Conservation (phyloP, 1,140 invertebrate species). For the Dermatophagoides farinae region DNA sequence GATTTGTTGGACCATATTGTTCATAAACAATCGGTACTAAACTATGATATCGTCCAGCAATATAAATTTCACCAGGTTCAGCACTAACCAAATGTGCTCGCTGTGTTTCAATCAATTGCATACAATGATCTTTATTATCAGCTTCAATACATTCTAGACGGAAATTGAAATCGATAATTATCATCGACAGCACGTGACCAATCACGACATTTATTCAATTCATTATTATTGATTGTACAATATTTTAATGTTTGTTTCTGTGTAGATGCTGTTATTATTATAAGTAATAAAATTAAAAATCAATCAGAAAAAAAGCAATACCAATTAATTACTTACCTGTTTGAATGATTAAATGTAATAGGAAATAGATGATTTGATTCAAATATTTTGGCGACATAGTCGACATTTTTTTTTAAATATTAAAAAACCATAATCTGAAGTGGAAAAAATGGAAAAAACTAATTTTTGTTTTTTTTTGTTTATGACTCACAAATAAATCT, state of each 20-base stretch:
- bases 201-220: slow-evolving; percentile 53
- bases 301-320: background rate
- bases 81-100: slow-evolving; percentile 61
- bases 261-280: background rate
- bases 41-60: slow-evolving; percentile 74
- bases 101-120: slow-evolving; percentile 33
- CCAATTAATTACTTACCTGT: no score
- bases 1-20: slow-evolving; percentile 24
- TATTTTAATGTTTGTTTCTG: slow-evolving; percentile 28
- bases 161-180: slow-evolving; percentile 15
- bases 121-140: slow-evolving; percentile 26
- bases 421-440: no score
- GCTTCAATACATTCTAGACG: slow-evolving; percentile 20
- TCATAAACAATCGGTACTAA: slow-evolving; percentile 55
- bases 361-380: background rate
- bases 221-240: slow-evolving; percentile 50
- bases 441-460: no score
- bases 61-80: slow-evolving; percentile 79
- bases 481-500: no score
- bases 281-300: background rate
- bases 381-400: no score
- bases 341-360: background rate
- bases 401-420: no score
- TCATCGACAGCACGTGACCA: slow-evolving; percentile 33
- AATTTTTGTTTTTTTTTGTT: no score